Evolutionary conservation across 2,888 invertebrate genomes (phyloP).

Genomic region (Crioceris asparagi): DNA sequence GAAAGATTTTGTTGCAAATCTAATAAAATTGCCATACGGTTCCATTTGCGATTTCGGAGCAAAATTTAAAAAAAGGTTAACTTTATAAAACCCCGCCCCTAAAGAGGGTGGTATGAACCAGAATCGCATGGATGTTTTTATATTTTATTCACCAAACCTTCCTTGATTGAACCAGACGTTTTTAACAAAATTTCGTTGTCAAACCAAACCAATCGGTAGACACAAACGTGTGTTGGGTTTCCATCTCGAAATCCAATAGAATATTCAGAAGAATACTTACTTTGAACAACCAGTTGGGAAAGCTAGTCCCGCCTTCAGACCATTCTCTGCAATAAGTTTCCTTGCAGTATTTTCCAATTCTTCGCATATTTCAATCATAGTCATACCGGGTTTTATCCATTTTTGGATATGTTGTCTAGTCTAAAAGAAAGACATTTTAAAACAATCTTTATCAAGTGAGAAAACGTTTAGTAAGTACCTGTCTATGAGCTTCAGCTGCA

Average conservation of each 20-base stretch:
- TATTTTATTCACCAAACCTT: too few relatives aligned
- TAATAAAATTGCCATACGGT: too few relatives aligned
- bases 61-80: too few relatives aligned
- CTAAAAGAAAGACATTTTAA: slow-evolving; percentile 33
- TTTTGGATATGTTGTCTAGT: slow-evolving; percentile 85
- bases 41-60: too few relatives aligned
- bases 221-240: too few relatives aligned
- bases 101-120: too few relatives aligned
- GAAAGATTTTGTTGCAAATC: too few relatives aligned
- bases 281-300: slow-evolving; percentile 77
- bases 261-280: background rate
- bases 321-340: slow-evolving; percentile 86
- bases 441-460: background rate
- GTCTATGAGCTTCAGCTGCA: slow-evolving; percentile 96
- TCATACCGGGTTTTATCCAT: slow-evolving; percentile 97
- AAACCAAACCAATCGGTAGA: too few relatives aligned
- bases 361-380: slow-evolving; percentile 97
- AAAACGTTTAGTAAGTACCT: slow-evolving; percentile 41
- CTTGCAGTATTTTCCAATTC: slow-evolving; percentile 89
- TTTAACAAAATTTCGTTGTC: too few relatives aligned
- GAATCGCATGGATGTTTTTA: too few relatives aligned
- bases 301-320: slow-evolving; percentile 84
- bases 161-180: too few relatives aligned
- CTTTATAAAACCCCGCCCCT: too few relatives aligned
- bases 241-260: background rate